A percentile compares a stretch with the other conserved stretches of the same genome.
Evolutionary conservation across 2,113 vertebrate genomes (phyloP).

Genomic region (Furnarius figulus): DNA sequence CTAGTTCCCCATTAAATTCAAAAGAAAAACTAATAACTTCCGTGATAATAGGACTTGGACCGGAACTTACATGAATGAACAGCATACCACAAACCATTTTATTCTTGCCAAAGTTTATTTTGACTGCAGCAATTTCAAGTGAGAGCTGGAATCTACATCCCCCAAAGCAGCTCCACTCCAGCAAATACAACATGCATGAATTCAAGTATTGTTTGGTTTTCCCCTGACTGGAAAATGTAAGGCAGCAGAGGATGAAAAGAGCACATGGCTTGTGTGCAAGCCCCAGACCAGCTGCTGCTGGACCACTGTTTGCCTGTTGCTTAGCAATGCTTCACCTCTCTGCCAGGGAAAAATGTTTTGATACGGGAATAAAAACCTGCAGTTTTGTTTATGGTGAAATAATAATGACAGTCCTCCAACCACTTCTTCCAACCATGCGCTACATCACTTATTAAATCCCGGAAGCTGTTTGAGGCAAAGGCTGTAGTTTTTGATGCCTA

Average conservation of each 20-base stretch:
- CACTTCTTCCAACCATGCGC: neutral
- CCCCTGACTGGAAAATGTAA: neutral
- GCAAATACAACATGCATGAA: neutral
- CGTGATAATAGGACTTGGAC: neutral
- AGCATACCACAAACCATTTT: neutral
- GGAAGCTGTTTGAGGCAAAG: neutral
- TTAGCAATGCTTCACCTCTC: conserved; percentile 25
- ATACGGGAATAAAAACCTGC: neutral
- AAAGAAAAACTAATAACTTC: neutral
- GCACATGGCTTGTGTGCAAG: neutral
- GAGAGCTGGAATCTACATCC: neutral
- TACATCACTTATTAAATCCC: neutral
- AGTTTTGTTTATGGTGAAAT: neutral
- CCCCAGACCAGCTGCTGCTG: conserved; percentile 2
- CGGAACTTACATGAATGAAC: neutral
- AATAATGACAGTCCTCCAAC: neutral
- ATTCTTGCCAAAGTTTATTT: neutral
- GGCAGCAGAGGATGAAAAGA: neutral
- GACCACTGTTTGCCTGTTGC: neutral
- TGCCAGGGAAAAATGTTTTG: neutral
- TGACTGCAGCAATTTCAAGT: neutral
- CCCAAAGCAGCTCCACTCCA: neutral
- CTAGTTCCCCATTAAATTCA: neutral
- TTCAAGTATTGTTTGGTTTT: conserved; percentile 22
- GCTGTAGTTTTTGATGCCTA: neutral